Evolutionary conservation across 2,797 vertebrate species (phyloP), one percentile per base, ranked within the genome.

Genomic region (Enteromius radiatus): DNA sequence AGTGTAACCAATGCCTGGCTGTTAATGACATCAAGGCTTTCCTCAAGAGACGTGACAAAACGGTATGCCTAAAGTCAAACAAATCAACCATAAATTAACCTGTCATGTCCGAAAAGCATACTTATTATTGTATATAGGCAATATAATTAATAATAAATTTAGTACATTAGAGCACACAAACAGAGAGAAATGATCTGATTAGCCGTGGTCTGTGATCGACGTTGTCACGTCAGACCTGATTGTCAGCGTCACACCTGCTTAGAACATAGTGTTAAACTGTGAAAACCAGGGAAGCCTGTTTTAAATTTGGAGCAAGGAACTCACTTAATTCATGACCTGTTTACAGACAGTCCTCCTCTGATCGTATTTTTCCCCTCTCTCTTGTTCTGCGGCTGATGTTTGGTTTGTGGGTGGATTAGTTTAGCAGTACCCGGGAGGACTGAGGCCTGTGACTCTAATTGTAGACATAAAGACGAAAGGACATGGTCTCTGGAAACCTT

Each of bases 401-500:
- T 82, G 86, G 64, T 76, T 67, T 84, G 43, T 81, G 80, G 85
- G 73, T 76, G 80, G 76, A 82, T 84, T 80, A 26, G 64, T 78
- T 88, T 88, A 86, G 90, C 82, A 82, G 3, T 85, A 71, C 87
- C 87, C 76, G 69, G 80, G 88, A 91, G 88, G 79, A 81, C 86
- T 64, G 77, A 59, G 78, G 86, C 49, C 75, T 56, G 82, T 87
- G 76, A 86, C 87, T 89, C 87, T 89, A 89, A 92, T 91, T 89
- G 86, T 86, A 87, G 80, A 88, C 90, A 91, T 90, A 88, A 88
- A 83, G 81, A 84, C 73, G 83, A n/a, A n/a, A n/a, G n/a, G n/a
- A n/a, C n/a, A n/a, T 75, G 41, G n/a, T 76, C 75, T 76, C 17
- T 43, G 64, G 49, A 33, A 28, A 78, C 45, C 31, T 14, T 56